A percentile compares a stretch with the other conserved stretches of the same genome.
phyloP scores from a whole-genome alignment of 2,797 vertebrate species.

The Phrynocephalus guinanensis region DNA sequence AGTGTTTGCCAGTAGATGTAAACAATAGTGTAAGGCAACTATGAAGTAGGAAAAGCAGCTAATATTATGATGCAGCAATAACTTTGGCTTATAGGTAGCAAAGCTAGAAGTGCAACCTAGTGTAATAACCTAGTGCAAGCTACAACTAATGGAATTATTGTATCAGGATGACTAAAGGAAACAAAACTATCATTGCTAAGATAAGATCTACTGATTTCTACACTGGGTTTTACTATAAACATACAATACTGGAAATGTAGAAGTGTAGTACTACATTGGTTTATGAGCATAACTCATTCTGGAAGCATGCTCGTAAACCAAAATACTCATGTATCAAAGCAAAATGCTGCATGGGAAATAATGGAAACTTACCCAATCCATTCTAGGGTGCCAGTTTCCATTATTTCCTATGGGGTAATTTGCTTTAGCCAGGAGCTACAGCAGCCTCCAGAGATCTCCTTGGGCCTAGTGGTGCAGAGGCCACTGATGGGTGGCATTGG shows the following conservation, averaged over 20 bases:
- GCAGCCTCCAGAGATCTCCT: too few relatives aligned
- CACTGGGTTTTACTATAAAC: background rate
- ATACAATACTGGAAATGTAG: background rate
- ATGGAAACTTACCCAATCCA: too few relatives aligned
- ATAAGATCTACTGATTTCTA: background rate
- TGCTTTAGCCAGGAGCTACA: too few relatives aligned
- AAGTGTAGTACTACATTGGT: too few relatives aligned
- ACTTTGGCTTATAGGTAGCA: background rate
- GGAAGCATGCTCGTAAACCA: too few relatives aligned
- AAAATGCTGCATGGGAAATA: too few relatives aligned
- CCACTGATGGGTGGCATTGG: too few relatives aligned
- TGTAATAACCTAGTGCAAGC: background rate
- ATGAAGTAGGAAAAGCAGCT: background rate
- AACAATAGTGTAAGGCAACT: slow-evolving; percentile 35
- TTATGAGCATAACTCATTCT: too few relatives aligned
- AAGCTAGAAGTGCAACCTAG: background rate
- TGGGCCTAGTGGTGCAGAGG: too few relatives aligned
- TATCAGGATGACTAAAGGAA: background rate
- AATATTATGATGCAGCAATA: background rate
- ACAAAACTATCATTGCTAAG: background rate
- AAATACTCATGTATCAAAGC: too few relatives aligned
- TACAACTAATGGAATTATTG: background rate
- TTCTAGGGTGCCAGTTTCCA: too few relatives aligned
- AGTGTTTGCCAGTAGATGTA: slow-evolving; percentile 18
- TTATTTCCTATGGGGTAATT: too few relatives aligned